Evolutionary conservation across 2,888 invertebrate species (phyloP), one percentile per base, ranked within the genome.

Genomic region (Petrolisthes cinctipes): DNA sequence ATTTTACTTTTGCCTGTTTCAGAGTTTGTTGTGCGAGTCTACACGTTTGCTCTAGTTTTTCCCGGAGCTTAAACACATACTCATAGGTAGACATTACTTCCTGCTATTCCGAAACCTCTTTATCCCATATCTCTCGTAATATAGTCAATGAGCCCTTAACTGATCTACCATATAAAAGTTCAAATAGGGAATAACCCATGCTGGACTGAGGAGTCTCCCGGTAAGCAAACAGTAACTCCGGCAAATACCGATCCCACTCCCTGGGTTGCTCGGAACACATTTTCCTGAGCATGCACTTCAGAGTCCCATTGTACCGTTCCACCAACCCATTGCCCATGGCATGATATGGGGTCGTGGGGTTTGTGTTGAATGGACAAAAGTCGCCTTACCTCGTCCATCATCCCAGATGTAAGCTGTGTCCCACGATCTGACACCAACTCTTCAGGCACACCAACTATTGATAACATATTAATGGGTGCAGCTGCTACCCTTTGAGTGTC

Each of bases 71-170:
- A 11, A 76, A 76, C 1, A 76, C 76, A 37, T 37, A 76, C 37
- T 76, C 76, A 54, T 79, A 79, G 9, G 79, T 79, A 79, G 79
- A 54, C 17, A 79, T 79, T n/a, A 79, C 54, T 17, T 54, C 37
- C 79, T 79, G 54, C 20, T 37, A 14, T 54, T 79, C 54, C 7
- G 17, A 17, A n/a, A 2, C 79, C 56, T 79, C 79, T 14, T 14
- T 79, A 79, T 79, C 79, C 56, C 79, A 79, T 2, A 79, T 14
- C 20, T 79, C 79, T 3, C 56, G 0, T 14, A 79, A 56, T 54
- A 79, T 79, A 5, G 79, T 54, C 1, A 79, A 17, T 7, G 81
- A 20, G 2, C 81, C 81, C 5, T 61, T 37, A 9, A 81, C 81
- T 14, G 81, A 37, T 56, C 81, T 17, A 1, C 37, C 81, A 37